Percentiles rank a stretch among this genome's conserved stretches.
Evolutionary conservation across 2,888 invertebrate species (phyloP).

Genomic region (Stenurella melanura): DNA sequence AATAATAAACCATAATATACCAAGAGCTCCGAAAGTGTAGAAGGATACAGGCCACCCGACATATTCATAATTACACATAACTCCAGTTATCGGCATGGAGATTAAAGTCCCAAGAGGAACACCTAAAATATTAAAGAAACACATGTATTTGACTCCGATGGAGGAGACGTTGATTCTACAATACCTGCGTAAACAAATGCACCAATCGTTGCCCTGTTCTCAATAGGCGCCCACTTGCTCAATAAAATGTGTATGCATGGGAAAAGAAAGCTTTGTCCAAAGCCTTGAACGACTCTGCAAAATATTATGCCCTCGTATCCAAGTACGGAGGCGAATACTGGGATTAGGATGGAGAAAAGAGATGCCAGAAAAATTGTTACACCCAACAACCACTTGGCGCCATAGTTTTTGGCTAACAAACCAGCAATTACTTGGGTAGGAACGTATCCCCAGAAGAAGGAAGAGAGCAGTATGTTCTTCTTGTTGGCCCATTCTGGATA

Average conservation of each 20-base stretch:
- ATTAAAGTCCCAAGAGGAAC: slow-evolving; percentile 83
- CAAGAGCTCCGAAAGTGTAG: slow-evolving; percentile 81
- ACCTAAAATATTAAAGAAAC: slow-evolving; percentile 60
- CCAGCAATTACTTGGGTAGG: slow-evolving; percentile 83
- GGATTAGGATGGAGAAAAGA: slow-evolving; percentile 82
- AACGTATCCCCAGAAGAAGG: slow-evolving; percentile 88
- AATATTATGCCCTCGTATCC: slow-evolving; percentile 78
- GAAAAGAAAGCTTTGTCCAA: slow-evolving; percentile 83
- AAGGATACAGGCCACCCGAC: slow-evolving; percentile 87
- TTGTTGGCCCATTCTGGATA: slow-evolving; percentile 46
- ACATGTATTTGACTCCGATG: background rate
- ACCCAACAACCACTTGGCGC: slow-evolving; percentile 81
- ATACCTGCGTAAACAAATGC: slow-evolving; percentile 79
- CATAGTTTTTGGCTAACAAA: slow-evolving; percentile 82
- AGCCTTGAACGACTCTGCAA: slow-evolving; percentile 82
- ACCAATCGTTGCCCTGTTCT: slow-evolving; percentile 82
- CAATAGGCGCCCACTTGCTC: slow-evolving; percentile 84
- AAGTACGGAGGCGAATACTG: slow-evolving; percentile 78
- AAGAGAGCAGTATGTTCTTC: slow-evolving; percentile 77
- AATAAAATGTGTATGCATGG: slow-evolving; percentile 83
- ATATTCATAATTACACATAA: slow-evolving; percentile 75
- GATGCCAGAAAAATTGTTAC: slow-evolving; percentile 77
- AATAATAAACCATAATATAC: slow-evolving; percentile 77
- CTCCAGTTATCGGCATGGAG: slow-evolving; percentile 83
- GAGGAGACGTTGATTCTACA: background rate